Conservation (phyloP, 2,888 invertebrate genomes). For the Phymatocera aterrima region DNA sequence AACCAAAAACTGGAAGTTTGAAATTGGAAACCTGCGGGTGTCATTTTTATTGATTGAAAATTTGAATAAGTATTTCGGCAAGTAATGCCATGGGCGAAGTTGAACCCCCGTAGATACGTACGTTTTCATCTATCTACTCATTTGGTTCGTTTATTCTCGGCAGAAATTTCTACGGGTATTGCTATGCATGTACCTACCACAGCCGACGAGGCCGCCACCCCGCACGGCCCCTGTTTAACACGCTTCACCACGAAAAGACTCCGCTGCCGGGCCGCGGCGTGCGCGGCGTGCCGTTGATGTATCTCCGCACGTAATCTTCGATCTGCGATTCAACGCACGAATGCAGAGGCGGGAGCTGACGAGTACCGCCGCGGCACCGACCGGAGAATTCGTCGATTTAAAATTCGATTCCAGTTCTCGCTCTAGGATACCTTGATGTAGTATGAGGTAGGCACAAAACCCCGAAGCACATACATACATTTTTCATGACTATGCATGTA, state of each 20-base stretch:
- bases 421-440: not conserved
- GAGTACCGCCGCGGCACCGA: conserved; percentile 21
- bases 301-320: conserved; percentile 44
- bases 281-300: too few relatives aligned
- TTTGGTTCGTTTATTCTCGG: not conserved
- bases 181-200: conserved; percentile 41
- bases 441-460: not conserved
- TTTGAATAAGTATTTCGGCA: too few relatives aligned
- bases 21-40: too few relatives aligned
- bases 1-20: too few relatives aligned
- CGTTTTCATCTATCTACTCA: not conserved
- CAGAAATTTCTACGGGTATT: conserved; percentile 14
- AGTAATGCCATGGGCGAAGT: too few relatives aligned
- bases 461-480: not conserved
- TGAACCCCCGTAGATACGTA: too few relatives aligned
- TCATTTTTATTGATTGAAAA: too few relatives aligned
- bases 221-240: conserved; percentile 33
- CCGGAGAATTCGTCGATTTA: conserved; percentile 40
- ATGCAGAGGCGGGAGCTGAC: conserved; percentile 33
- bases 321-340: conserved; percentile 44
- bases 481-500: not conserved
- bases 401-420: conserved; percentile 26
- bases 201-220: too few relatives aligned
- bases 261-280: too few relatives aligned
- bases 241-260: conserved; percentile 25